phyloP scores from a whole-genome alignment of 2,797 vertebrate species.

The Aselliscus stoliczkanus region DNA sequence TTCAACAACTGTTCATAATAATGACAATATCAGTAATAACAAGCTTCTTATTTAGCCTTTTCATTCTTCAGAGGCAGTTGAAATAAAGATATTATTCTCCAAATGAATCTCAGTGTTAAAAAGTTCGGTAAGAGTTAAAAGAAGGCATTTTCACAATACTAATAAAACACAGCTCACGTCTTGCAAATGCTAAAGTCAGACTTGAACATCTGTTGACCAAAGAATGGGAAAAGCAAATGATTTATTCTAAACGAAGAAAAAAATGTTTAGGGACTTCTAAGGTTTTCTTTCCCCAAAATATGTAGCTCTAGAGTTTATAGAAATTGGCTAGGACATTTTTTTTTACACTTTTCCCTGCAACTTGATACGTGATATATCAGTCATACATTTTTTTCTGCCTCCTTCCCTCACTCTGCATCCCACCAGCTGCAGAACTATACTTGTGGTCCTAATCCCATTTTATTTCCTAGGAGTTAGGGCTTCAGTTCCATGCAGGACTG shows the following conservation, averaged over 20 bases:
- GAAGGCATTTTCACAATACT: background rate
- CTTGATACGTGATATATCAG: background rate
- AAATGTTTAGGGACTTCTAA: background rate
- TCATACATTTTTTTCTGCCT: background rate
- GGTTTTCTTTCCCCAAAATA: background rate
- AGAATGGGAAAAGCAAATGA: background rate
- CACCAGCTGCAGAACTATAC: no score
- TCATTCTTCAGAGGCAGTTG: background rate
- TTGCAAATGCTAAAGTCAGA: background rate
- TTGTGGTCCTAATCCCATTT: background rate
- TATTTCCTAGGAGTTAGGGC: background rate
- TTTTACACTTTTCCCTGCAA: background rate
- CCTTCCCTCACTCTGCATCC: background rate
- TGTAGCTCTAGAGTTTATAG: background rate
- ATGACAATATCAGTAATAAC: background rate
- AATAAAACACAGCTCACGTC: background rate
- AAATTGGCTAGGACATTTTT: background rate
- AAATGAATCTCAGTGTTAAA: background rate
- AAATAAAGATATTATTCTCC: slow-evolving; percentile 30
- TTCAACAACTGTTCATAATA: background rate
- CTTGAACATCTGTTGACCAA: slow-evolving; percentile 10
- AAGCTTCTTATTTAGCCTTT: background rate
- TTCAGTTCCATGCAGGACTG: background rate
- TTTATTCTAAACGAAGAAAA: background rate
- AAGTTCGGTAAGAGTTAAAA: slow-evolving; percentile 1